These are phyloP conservation scores for Semicossyphus pulcher DNA, from an alignment of 2,113 vertebrate species.

Conservation along the genomic window DNA sequence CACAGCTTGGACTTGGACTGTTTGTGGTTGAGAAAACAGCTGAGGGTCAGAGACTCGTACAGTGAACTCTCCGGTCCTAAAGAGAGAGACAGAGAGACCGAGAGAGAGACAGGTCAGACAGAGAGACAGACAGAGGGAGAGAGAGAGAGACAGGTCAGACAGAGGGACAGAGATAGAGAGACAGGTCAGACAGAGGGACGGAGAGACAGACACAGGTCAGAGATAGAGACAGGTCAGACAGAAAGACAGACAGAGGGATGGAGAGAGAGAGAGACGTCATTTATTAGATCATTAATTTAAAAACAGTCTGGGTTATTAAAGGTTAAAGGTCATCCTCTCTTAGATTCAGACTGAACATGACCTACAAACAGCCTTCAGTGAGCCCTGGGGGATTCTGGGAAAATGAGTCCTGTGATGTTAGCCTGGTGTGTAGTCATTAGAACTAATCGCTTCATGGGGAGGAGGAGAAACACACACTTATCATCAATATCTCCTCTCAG, in stretches of 20 bases:
- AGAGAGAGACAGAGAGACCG: not conserved
- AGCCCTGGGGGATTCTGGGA: slow-evolving; percentile 6
- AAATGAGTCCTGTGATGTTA: slow-evolving; percentile 31
- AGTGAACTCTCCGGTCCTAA: slow-evolving; percentile 88
- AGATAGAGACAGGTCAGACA: not conserved
- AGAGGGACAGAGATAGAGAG: too few relatives aligned
- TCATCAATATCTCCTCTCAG: not conserved
- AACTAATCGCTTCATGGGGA: slow-evolving; percentile 30
- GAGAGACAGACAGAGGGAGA: not conserved
- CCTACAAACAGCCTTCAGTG: not conserved
- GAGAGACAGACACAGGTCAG: too few relatives aligned
- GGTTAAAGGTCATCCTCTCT: not conserved
- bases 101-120: too few relatives aligned
- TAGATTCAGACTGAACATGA: not conserved
- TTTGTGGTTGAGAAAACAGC: slow-evolving; percentile 83
- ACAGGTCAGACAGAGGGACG: too few relatives aligned
- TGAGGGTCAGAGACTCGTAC: slow-evolving; percentile 86
- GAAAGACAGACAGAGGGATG: not conserved
- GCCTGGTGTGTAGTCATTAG: slow-evolving; percentile 31
- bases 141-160: too few relatives aligned
- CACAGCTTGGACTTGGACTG: slow-evolving; percentile 86
- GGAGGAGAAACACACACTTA: slow-evolving; percentile 9
- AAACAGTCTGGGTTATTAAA: too few relatives aligned
- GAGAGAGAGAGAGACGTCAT: too few relatives aligned
- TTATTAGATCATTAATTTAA: too few relatives aligned